A percentile compares a stretch with the other conserved stretches of the same genome.
These are phyloP conservation scores for Hylomyscus alleni DNA, from an alignment of 2,797 vertebrate species.

Conservation along the genomic window DNA sequence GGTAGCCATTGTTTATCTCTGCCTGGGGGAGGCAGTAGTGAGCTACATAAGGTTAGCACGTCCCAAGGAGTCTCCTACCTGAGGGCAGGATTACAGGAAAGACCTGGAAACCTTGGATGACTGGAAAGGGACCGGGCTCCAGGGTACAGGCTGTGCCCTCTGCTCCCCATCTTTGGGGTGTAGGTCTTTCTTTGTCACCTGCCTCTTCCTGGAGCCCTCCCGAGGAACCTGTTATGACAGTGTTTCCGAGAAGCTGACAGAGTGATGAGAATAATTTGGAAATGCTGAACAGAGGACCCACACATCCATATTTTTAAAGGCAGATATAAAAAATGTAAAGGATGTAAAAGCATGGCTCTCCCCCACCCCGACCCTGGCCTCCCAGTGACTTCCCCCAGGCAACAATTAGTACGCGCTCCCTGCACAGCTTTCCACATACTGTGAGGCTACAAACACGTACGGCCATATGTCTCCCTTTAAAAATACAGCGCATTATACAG, in stretches of 20 bases:
- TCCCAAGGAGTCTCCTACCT: not conserved
- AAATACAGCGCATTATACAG: not conserved
- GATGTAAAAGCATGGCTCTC: not conserved
- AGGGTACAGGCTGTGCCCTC: not conserved
- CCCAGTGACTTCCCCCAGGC: not conserved
- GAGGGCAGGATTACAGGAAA: not conserved
- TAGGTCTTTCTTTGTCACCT: not conserved
- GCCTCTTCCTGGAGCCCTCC: not conserved
- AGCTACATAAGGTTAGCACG: not conserved
- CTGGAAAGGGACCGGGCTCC: no score
- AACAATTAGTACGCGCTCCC: not conserved
- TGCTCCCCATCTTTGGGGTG: not conserved
- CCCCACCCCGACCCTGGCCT: not conserved
- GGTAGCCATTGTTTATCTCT: not conserved
- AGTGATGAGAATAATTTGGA: not conserved
- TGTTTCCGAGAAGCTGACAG: not conserved
- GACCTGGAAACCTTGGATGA: not conserved
- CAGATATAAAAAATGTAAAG: not conserved
- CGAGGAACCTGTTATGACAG: not conserved
- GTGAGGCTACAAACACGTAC: not conserved
- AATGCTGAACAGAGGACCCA: not conserved
- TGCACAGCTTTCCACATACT: not conserved
- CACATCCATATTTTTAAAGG: conserved; percentile 5
- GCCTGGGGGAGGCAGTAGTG: not conserved
- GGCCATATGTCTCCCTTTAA: conserved; percentile 16